A percentile compares a stretch with the other conserved stretches of the same genome.
phyloP scores from a whole-genome alignment of 2,113 vertebrate species.

The Phaethon lepturus region DNA sequence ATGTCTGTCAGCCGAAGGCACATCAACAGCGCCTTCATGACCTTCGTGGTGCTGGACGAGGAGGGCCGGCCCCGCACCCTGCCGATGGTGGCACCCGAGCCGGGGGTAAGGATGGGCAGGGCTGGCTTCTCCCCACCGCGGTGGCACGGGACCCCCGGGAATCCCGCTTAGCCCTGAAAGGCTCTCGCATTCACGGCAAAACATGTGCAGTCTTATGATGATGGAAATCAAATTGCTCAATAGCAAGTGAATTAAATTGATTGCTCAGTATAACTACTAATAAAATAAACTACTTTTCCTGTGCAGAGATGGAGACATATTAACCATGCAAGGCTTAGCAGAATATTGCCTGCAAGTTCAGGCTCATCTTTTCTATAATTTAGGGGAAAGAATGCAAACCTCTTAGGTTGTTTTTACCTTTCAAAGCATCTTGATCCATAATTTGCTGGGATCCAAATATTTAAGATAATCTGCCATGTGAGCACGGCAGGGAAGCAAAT shows the following conservation, averaged over 20 bases:
- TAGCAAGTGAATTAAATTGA: background rate
- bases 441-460: background rate
- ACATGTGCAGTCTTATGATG: background rate
- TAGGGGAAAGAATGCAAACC: background rate
- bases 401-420: background rate
- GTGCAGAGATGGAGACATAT: background rate
- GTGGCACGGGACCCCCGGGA: fast-evolving
- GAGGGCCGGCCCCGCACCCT: constrained; percentile 81
- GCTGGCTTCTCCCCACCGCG: fast-evolving
- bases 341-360: background rate
- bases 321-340: background rate
- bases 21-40: constrained; percentile 98
- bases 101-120: constrained; percentile 76
- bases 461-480: fast-evolving
- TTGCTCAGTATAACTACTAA: background rate
- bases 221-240: background rate
- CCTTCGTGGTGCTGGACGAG: constrained; percentile 88
- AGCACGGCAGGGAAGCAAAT: background rate
- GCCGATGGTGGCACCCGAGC: constrained; percentile 87
- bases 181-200: background rate
- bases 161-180: fast-evolving
- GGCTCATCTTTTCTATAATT: background rate
- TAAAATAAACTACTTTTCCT: background rate
- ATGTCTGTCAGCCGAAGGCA: constrained; percentile 83
- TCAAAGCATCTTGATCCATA: background rate